Conservation (phyloP, 2,888 invertebrate species). For the Adelognathus sp. region DNA sequence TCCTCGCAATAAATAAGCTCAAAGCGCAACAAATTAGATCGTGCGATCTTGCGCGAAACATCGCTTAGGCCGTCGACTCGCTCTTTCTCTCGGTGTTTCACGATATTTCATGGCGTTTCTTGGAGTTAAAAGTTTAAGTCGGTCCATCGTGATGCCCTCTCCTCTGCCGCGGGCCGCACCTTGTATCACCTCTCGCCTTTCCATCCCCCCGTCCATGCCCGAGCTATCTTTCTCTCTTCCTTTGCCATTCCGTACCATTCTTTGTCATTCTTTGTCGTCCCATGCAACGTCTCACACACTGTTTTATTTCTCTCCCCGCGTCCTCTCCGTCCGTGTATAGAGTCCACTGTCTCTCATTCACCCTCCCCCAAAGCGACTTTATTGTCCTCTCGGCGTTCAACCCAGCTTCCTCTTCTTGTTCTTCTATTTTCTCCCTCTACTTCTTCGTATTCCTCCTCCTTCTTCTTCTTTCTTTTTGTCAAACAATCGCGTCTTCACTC, state of each 20-base stretch:
- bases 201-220: slow-evolving; percentile 9
- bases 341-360: slow-evolving; percentile 49
- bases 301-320: slow-evolving; percentile 52
- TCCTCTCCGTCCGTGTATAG: slow-evolving; percentile 9
- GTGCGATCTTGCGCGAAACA: slow-evolving; percentile 71
- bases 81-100: slow-evolving; percentile 72
- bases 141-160: slow-evolving; percentile 62
- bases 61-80: slow-evolving; percentile 66
- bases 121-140: slow-evolving; percentile 71
- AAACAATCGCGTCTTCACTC: slow-evolving; percentile 7
- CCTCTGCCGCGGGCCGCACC: slow-evolving; percentile 64
- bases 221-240: no score
- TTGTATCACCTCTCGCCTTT: slow-evolving; percentile 56
- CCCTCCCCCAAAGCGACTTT: slow-evolving; percentile 60
- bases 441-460: slow-evolving; percentile 54
- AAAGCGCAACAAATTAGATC: slow-evolving; percentile 77
- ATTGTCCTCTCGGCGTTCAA: slow-evolving; percentile 53
- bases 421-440: slow-evolving; percentile 42
- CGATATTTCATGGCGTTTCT: slow-evolving; percentile 73
- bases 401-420: slow-evolving; percentile 55
- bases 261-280: slow-evolving; percentile 22
- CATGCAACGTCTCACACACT: slow-evolving; percentile 39
- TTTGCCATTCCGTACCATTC: slow-evolving; percentile 53
- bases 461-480: slow-evolving; percentile 40
- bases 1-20: slow-evolving; percentile 69